Evolutionary conservation across 2,888 invertebrate species (phyloP).

Genomic region (Microplitis manilae): DNA sequence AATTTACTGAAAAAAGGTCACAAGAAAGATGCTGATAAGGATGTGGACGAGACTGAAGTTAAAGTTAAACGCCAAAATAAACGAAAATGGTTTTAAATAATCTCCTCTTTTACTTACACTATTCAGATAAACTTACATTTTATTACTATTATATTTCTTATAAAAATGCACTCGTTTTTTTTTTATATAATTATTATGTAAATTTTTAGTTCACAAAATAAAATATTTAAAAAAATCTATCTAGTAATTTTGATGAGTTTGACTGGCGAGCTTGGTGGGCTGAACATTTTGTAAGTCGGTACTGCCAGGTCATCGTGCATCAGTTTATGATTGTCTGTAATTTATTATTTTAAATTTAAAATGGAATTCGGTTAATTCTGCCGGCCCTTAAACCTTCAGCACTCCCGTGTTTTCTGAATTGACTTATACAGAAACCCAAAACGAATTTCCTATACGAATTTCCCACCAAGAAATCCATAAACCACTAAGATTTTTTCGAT

Average conservation of each 20-base stretch:
- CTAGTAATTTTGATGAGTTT: conserved; percentile 49
- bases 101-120: conserved; percentile 19
- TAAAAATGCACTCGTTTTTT: conserved; percentile 35
- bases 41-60: conserved; percentile 74
- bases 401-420: too few relatives aligned
- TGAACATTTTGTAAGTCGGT: conserved; percentile 52
- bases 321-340: conserved; percentile 53
- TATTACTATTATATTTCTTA: conserved; percentile 45
- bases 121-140: conserved; percentile 23
- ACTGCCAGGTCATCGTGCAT: conserved; percentile 55
- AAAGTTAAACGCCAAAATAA: conserved; percentile 72
- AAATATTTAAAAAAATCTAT: conserved; percentile 9
- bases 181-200: conserved; percentile 46
- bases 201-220: conserved; percentile 43
- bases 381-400: too few relatives aligned
- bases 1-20: conserved; percentile 71
- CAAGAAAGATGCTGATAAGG: conserved; percentile 76
- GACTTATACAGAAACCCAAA: too few relatives aligned
- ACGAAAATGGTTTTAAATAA: conserved; percentile 73
- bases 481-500: too few relatives aligned
- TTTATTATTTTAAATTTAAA: too few relatives aligned
- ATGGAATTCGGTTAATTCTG: too few relatives aligned
- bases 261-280: conserved; percentile 58
- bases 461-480: too few relatives aligned
- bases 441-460: too few relatives aligned